Conservation (phyloP, 2,888 invertebrate genomes). For the Eilema griseolum region DNA sequence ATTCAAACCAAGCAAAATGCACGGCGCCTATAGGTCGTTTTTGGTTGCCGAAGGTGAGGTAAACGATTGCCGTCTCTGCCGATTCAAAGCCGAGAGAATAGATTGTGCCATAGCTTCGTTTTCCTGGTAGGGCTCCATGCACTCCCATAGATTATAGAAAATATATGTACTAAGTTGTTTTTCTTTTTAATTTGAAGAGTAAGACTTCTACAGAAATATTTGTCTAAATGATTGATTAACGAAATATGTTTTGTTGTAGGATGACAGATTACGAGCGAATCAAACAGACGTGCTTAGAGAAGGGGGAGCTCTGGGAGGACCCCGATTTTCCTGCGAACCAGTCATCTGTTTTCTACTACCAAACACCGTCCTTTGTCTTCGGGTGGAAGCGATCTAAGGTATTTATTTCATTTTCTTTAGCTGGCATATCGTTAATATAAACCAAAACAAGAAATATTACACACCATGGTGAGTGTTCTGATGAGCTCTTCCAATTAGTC, state of each 20-base stretch:
- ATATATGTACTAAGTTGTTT: background rate
- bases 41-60: too few relatives aligned
- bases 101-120: too few relatives aligned
- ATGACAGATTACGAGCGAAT: constrained; percentile 95
- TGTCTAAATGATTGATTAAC: background rate
- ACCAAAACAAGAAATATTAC: too few relatives aligned
- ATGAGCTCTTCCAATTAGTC: too few relatives aligned
- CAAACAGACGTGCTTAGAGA: constrained; percentile 92
- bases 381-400: constrained; percentile 96
- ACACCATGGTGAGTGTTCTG: too few relatives aligned
- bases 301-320: constrained; percentile 95
- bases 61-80: too few relatives aligned
- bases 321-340: constrained; percentile 96
- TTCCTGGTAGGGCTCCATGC: too few relatives aligned
- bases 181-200: background rate
- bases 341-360: constrained; percentile 96
- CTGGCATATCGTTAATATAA: too few relatives aligned
- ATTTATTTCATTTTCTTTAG: constrained; percentile 50
- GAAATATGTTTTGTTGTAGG: constrained; percentile 39
- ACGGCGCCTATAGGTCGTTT: too few relatives aligned
- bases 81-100: too few relatives aligned
- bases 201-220: too few relatives aligned
- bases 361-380: constrained; percentile 97
- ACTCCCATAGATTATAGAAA: background rate
- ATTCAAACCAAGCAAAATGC: too few relatives aligned